Conservation (phyloP, 2,113 vertebrate genomes). For the Bujurquina vittata region DNA sequence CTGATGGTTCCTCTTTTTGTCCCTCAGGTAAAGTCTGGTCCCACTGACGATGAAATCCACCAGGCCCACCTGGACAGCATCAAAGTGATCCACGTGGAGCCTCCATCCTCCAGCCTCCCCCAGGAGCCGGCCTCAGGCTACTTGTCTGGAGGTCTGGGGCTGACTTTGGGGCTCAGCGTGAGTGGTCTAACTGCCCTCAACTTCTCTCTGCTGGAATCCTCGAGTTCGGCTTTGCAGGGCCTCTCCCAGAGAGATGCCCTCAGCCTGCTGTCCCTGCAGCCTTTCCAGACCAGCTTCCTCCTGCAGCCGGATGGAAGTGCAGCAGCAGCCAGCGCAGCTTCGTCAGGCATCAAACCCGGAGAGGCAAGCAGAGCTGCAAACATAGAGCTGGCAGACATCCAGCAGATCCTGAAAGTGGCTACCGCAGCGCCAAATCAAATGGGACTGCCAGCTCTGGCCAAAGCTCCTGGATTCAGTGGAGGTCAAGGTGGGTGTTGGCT, state of each 20-base stretch:
- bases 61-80: conserved; percentile 85
- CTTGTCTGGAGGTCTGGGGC: conserved; percentile 55
- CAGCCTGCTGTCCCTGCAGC: conserved; percentile 89
- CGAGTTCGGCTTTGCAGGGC: conserved; percentile 81
- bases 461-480: conserved; percentile 80
- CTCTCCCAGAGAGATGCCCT: conserved; percentile 86
- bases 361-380: conserved; percentile 40
- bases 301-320: conserved; percentile 90
- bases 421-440: conserved; percentile 87
- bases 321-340: conserved; percentile 80
- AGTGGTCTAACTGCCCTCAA: conserved; percentile 78
- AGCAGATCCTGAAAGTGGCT: conserved; percentile 96
- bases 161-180: conserved; percentile 46
- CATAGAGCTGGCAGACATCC: conserved; percentile 93
- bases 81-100: conserved; percentile 89
- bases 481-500: conserved; percentile 47
- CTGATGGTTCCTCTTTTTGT: background rate
- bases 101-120: conserved; percentile 88
- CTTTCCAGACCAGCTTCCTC: conserved; percentile 91
- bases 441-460: conserved; percentile 88
- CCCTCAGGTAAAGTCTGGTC: conserved; percentile 76
- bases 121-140: conserved; percentile 82
- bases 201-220: conserved; percentile 85
- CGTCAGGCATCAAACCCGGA: conserved; percentile 81
- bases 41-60: conserved; percentile 80